Evolutionary conservation across 2,797 vertebrate genomes (phyloP).

Genomic region (Sebastes iracundus): DNA sequence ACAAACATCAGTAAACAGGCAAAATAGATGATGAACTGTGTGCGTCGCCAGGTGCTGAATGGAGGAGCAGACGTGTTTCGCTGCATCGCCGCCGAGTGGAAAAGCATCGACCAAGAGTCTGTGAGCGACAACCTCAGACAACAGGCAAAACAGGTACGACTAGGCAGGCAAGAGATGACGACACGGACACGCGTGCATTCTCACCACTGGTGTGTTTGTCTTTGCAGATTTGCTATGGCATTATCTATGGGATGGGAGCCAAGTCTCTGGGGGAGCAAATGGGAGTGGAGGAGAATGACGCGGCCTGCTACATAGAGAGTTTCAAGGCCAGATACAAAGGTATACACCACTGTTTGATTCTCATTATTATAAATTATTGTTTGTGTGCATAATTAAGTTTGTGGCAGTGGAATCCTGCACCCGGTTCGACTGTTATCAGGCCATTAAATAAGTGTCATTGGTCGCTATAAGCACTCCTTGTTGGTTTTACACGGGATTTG

Average conservation of each 20-base stretch:
- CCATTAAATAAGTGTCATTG: no score
- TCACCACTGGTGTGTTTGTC: not conserved
- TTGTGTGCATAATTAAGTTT: not conserved
- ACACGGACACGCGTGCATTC: not conserved
- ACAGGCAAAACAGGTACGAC: constrained; percentile 93
- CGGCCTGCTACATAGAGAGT: constrained; percentile 92
- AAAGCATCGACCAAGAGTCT: constrained; percentile 85
- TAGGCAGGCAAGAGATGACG: not conserved
- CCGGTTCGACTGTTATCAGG: no score
- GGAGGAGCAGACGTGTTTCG: constrained; percentile 92
- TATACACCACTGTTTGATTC: constrained; percentile 50
- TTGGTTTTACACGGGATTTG: no score
- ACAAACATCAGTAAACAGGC: not conserved
- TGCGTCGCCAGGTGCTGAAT: constrained; percentile 83
- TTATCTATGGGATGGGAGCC: constrained; percentile 97
- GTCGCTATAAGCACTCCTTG: no score
- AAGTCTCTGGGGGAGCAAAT: constrained; percentile 97
- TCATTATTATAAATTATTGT: not conserved
- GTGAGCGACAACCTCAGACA: constrained; percentile 90
- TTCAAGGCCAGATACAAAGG: constrained; percentile 97
- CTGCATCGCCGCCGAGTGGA: constrained; percentile 96
- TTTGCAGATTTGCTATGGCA: constrained; percentile 96
- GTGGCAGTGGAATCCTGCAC: not conserved
- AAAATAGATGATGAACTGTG: not conserved
- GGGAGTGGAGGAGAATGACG: constrained; percentile 92